phyloP scores from a whole-genome alignment of 2,888 invertebrate species.

The Apotomis betuletana region DNA sequence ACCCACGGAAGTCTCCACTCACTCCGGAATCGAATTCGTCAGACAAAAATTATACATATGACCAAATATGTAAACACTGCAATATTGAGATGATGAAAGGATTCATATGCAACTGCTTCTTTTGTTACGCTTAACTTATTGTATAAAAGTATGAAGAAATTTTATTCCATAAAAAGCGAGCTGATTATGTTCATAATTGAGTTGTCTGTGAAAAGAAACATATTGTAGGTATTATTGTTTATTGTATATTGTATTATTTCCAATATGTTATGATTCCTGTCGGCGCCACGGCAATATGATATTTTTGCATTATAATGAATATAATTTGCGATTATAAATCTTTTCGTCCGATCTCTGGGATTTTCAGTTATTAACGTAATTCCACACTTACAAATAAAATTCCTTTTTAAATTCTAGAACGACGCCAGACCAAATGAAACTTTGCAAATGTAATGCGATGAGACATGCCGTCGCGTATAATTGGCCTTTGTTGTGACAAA shows the following conservation, averaged over 20 bases:
- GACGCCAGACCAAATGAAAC: constrained; percentile 20
- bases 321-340: no score
- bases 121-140: constrained; percentile 9
- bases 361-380: neutral
- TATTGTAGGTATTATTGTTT: no score
- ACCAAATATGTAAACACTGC: constrained; percentile 9
- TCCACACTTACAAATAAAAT: neutral
- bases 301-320: no score
- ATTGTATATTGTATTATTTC: no score
- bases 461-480: constrained; percentile 29
- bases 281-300: no score
- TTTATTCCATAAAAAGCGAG: neutral
- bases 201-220: neutral
- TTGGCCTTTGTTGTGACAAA: constrained; percentile 9
- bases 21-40: constrained; percentile 55
- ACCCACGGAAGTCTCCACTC: constrained; percentile 63
- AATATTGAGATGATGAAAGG: neutral
- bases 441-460: constrained; percentile 29
- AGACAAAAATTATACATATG: constrained; percentile 46
- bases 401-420: constrained; percentile 20
- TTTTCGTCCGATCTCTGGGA: no score
- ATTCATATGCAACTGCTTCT: constrained; percentile 3
- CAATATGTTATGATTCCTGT: no score
- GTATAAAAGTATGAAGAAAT: neutral
- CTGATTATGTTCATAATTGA: neutral